Base-by-base conservation (phyloP, 1,140 invertebrate genomes). In the Drosophila trapezifrons region DNA sequence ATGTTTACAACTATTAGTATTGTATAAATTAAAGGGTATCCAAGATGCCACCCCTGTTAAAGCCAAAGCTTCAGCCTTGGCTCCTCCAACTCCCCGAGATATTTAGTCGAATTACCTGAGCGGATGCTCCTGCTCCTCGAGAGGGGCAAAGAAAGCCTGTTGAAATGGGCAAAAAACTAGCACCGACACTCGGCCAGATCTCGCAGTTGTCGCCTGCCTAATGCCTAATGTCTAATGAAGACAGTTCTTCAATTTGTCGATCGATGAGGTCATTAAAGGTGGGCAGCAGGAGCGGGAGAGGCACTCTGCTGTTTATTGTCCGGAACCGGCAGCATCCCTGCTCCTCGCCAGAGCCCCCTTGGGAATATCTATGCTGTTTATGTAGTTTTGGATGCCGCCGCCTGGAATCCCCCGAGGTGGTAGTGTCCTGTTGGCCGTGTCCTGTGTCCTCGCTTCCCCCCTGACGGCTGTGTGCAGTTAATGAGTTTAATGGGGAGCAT, bases 401-500 rank as follows among this genome's bases (percentile, higher is more conserved):
- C 18, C 27, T 54, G 58, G 40, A 35, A 38, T 54, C 15, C 65
- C 62, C 55, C 22, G 27, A 17, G 63, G 42, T 38, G 42, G 25
- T 17, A 27, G 62, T 32, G 46, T 55, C 62, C 51, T 52, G 49
- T 18, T 52, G 47, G n/a, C 47, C 2, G 27, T 59, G 55, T 49
- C 49, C 54, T 60, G 25, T 29, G 37, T 12, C 17, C 18, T 20
- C 7, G 4, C 20, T 27, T 49, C 46, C 46, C 40, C 18, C 56
- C 70, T 32, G 66, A 62, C 71, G 74, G 67, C 52, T 89, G 80
- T 89, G 85, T 89, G 84, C 74, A 84, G 85, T 90, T 89, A 89
- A 89, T 89, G 84, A 90, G 84, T 89, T 89, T 89, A 89, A 90
- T 89, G 80, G 80, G 65, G 65, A 62, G 67, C 80, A 90, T 78